These are phyloP conservation scores for Harpalus rufipes DNA, from an alignment of 2,888 invertebrate genomes.

Conservation along the genomic window DNA sequence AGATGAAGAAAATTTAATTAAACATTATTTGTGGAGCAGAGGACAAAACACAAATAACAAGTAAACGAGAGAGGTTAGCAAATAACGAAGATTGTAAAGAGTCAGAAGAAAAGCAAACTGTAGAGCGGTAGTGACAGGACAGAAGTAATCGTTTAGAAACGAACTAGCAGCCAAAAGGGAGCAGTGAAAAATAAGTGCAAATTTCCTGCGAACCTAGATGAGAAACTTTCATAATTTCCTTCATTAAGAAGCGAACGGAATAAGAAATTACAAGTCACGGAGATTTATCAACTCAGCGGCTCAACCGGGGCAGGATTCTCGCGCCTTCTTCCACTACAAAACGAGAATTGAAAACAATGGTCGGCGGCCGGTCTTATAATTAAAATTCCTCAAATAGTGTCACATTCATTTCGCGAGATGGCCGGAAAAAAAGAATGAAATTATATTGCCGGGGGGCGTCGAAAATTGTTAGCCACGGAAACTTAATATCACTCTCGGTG, in stretches of 20 bases:
- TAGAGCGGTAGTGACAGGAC: constrained; percentile 30
- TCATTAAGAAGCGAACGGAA: constrained; percentile 72
- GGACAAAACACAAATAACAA: constrained; percentile 36
- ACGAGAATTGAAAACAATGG: constrained; percentile 65
- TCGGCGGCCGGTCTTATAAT: constrained; percentile 59
- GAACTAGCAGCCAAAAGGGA: constrained; percentile 46
- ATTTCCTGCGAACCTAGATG: constrained; percentile 71
- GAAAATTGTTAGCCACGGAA: constrained; percentile 61
- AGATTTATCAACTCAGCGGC: constrained; percentile 65
- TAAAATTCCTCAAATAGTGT: constrained; percentile 67
- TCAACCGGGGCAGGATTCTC: neutral
- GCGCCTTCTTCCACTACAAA: constrained; percentile 43
- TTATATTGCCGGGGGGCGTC: constrained; percentile 60
- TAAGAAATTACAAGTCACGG: constrained; percentile 72
- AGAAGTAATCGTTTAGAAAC: constrained; percentile 58
- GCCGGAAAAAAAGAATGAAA: constrained; percentile 59
- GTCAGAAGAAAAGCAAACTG: constrained; percentile 41
- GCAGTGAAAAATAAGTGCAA: constrained; percentile 73
- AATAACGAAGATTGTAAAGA: constrained; percentile 34
- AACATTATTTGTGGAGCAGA: constrained; percentile 23
- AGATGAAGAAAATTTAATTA: constrained; percentile 10
- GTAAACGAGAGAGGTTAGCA: constrained; percentile 29
- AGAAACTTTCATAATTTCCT: constrained; percentile 75
- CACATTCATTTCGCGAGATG: constrained; percentile 62
- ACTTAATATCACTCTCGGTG: constrained; percentile 59